These are phyloP conservation scores for Tupaia tana DNA, from an alignment of 2,113 vertebrate genomes.

Conservation along the genomic window DNA sequence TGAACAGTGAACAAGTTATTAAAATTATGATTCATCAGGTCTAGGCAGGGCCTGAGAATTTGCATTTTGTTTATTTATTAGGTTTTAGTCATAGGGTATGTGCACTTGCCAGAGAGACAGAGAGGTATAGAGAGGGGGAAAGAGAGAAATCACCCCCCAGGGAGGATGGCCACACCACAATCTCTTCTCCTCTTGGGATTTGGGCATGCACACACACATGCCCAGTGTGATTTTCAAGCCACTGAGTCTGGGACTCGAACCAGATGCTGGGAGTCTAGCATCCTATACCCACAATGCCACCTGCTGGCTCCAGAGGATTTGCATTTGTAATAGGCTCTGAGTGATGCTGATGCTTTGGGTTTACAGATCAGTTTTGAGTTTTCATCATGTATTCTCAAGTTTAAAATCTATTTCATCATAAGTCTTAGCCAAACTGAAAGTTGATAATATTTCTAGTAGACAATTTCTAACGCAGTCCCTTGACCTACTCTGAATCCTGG, in stretches of 20 bases:
- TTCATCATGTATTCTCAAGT: neutral
- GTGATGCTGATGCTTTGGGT: neutral
- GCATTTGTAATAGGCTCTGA: neutral
- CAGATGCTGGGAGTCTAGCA: no score
- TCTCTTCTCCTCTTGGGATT: no score
- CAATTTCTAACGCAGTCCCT: neutral
- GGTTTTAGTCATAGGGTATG: no score
- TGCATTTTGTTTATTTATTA: neutral
- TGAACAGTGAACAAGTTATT: neutral
- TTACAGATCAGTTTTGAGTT: neutral
- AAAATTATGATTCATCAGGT: neutral
- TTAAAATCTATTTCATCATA: neutral
- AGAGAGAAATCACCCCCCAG: no score
- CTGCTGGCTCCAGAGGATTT: neutral
- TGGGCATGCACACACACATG: no score
- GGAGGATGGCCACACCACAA: no score
- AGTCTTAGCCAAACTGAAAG: neutral
- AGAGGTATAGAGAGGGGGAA: no score
- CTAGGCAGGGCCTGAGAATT: neutral
- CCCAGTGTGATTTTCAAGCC: no score
- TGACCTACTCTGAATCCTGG: neutral
- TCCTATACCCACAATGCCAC: no score
- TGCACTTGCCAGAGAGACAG: no score
- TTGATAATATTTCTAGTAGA: neutral
- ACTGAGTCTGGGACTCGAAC: no score